Conservation (phyloP, 1,140 invertebrate species). For the Adoxophyes honmai region DNA sequence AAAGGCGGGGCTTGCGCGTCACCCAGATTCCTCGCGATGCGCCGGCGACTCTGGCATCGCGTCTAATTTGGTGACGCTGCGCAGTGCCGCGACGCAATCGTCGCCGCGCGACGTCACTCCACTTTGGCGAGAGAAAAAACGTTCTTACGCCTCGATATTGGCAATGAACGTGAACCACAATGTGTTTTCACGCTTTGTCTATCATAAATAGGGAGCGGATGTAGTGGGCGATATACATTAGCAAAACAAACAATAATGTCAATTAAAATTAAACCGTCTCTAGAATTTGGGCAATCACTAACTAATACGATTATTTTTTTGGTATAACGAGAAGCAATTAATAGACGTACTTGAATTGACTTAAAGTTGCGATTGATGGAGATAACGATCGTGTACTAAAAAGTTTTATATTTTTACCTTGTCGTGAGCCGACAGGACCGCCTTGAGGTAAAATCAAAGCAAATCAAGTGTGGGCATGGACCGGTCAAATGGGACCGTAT, state of each 20-base stretch:
- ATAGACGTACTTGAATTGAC: too few relatives aligned
- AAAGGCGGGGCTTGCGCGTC: slow-evolving; percentile 58
- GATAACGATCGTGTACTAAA: too few relatives aligned
- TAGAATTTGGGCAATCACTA: too few relatives aligned
- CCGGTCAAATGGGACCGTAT: slow-evolving; percentile 2
- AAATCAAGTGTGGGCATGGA: slow-evolving; percentile 8
- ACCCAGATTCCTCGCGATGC: slow-evolving; percentile 38
- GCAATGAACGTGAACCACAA: slow-evolving; percentile 16
- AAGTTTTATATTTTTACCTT: not conserved
- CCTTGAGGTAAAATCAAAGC: not conserved
- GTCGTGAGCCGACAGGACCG: not conserved
- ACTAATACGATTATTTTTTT: too few relatives aligned
- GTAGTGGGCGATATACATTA: slow-evolving; percentile 4
- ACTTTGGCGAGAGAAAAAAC: slow-evolving; percentile 7
- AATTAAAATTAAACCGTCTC: too few relatives aligned
- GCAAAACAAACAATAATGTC: not conserved
- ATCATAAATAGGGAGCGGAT: slow-evolving; percentile 13
- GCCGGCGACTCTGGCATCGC: slow-evolving; percentile 35
- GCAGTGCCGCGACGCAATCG: slow-evolving; percentile 34
- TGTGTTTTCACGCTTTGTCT: slow-evolving; percentile 3
- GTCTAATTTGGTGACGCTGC: slow-evolving; percentile 69
- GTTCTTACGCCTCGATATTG: slow-evolving; percentile 7
- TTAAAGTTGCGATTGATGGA: too few relatives aligned
- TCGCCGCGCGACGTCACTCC: slow-evolving; percentile 11
- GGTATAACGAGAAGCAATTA: too few relatives aligned